phyloP scores from a whole-genome alignment of 2,888 invertebrate genomes.

The Volucella inflata region DNA sequence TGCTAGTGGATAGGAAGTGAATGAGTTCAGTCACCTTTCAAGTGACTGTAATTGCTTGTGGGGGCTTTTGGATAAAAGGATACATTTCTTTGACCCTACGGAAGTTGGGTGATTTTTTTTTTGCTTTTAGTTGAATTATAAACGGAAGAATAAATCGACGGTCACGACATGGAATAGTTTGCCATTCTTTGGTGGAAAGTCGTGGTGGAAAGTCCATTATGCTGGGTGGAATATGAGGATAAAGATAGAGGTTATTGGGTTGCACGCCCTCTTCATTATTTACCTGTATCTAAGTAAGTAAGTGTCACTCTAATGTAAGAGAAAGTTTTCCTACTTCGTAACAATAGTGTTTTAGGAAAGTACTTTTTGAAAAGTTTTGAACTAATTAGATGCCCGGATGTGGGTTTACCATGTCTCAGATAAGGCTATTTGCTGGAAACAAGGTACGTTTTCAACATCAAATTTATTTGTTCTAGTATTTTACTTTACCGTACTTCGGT shows the following conservation, averaged over 20 bases:
- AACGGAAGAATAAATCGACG: conserved; percentile 70
- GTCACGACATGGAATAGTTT: conserved; percentile 68
- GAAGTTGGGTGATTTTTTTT: conserved; percentile 58
- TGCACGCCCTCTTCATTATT: conserved; percentile 21
- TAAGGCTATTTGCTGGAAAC: no score
- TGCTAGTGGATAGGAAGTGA: neutral
- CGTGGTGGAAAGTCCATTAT: conserved; percentile 48
- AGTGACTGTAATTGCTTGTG: neutral
- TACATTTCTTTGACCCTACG: conserved; percentile 57
- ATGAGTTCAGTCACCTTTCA: conserved; percentile 60
- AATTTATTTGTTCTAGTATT: no score
- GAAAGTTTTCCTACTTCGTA: neutral
- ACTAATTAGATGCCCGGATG: no score
- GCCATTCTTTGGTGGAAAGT: conserved; percentile 17
- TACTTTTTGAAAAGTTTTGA: no score
- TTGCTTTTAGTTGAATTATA: conserved; percentile 25
- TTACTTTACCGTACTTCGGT: no score
- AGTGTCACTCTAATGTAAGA: neutral
- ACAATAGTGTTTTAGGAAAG: neutral
- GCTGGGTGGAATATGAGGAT: neutral
- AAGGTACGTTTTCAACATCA: no score
- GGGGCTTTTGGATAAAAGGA: conserved; percentile 1
- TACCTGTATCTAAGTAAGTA: conserved; percentile 16
- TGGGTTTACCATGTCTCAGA: no score
- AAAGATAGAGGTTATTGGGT: conserved; percentile 46